Conservation (phyloP, 2,797 vertebrate genomes). For the Dromococcyx pavoninus region DNA sequence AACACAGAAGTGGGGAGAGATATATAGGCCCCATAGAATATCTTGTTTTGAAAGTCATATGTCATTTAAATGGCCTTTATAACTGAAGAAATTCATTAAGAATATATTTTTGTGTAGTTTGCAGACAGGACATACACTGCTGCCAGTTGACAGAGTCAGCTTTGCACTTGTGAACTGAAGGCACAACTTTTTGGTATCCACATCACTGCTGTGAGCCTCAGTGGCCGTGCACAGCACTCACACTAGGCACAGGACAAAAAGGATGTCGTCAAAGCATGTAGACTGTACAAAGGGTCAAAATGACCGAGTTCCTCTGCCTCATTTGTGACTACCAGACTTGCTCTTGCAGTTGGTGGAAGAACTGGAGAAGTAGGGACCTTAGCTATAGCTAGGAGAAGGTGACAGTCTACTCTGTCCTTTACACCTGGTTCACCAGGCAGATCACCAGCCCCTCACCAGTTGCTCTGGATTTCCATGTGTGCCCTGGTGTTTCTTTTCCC, state of each 20-base stretch:
- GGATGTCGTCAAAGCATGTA: not conserved
- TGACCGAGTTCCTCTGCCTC: not conserved
- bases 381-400: not conserved
- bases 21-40: not conserved
- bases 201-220: not conserved
- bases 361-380: not conserved
- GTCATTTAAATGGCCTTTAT: conserved; percentile 26
- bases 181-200: not conserved
- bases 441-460: not conserved
- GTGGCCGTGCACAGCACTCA: not conserved
- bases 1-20: conserved; percentile 33
- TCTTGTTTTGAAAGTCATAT: conserved; percentile 36
- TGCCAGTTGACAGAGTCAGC: not conserved
- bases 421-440: not conserved
- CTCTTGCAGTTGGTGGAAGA: not conserved
- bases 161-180: not conserved
- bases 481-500: not conserved
- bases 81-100: not conserved
- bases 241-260: not conserved
- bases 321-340: not conserved
- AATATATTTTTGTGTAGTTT: not conserved
- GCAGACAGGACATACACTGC: not conserved
- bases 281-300: not conserved
- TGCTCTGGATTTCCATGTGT: not conserved
- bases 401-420: not conserved